Evolutionary conservation across 1,140 invertebrate species (phyloP).

Genomic region (Euura saliciscinereae): DNA sequence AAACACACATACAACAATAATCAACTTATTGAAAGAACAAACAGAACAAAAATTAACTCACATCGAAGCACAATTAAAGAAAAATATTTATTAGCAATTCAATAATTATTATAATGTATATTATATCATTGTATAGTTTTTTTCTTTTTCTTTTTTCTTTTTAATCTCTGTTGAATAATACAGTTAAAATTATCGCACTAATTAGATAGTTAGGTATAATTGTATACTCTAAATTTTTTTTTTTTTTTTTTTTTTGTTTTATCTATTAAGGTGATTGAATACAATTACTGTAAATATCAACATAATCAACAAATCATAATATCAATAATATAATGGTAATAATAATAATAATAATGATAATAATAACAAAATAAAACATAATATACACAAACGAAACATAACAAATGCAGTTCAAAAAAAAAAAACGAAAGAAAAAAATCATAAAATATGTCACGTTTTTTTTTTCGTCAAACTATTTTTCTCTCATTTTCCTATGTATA

Average conservation of each 20-base stretch:
- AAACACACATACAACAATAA: no score
- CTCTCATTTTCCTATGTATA: no score
- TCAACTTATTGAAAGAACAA: no score
- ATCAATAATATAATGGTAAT: background rate
- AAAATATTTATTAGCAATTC: conserved; percentile 57
- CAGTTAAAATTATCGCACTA: conserved; percentile 1
- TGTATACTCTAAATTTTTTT: no score
- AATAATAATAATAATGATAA: background rate
- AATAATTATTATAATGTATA: conserved; percentile 39
- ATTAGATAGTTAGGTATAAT: background rate
- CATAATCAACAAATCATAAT: background rate
- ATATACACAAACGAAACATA: background rate
- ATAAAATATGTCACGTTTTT: no score
- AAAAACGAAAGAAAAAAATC: background rate
- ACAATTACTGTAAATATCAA: conserved; percentile 5
- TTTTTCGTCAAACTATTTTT: no score
- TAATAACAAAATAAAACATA: background rate
- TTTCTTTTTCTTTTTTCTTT: no score
- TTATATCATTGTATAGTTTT: conserved; percentile 33
- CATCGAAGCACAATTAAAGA: conserved; percentile 26
- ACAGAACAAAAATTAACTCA: conserved; percentile 11
- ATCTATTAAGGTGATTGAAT: background rate
- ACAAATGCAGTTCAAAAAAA: background rate
- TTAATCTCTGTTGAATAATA: conserved; percentile 33
- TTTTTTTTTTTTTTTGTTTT: background rate